Evolutionary conservation across 2,888 invertebrate species (phyloP).

Genomic region (Steinernema carpocapsae): DNA sequence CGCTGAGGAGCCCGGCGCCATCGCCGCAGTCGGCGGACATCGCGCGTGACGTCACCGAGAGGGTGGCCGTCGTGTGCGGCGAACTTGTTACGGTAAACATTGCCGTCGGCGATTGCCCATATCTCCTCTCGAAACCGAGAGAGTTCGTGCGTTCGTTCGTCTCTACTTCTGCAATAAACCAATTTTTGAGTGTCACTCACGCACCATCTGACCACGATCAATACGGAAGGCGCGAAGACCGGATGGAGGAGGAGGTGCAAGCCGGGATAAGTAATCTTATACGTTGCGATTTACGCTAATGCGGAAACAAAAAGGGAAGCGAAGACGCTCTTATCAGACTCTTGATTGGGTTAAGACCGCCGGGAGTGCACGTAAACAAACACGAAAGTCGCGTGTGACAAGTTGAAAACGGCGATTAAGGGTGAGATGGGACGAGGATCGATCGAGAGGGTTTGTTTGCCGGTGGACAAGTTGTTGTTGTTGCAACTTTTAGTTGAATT

Average conservation of each 20-base stretch:
- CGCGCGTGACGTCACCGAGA: conserved; percentile 35
- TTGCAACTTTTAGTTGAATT: too few species aligned
- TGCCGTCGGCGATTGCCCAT: conserved; percentile 34
- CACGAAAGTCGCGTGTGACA: too few species aligned
- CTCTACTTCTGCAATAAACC: conserved; percentile 33
- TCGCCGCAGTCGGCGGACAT: conserved; percentile 35
- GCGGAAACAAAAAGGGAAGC: background rate
- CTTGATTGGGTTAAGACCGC: too few species aligned
- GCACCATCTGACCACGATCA: background rate
- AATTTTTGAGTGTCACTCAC: conserved; percentile 35
- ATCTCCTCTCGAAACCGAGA: background rate
- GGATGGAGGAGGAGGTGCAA: conserved; percentile 4
- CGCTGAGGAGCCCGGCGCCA: conserved; percentile 12
- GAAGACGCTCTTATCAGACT: background rate
- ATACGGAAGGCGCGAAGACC: conserved; percentile 21
- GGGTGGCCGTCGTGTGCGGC: conserved; percentile 31
- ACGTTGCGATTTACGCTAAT: background rate
- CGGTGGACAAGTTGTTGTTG: too few species aligned
- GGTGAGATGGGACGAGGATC: too few species aligned
- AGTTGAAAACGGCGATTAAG: too few species aligned
- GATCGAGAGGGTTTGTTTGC: too few species aligned
- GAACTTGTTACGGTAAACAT: conserved; percentile 35
- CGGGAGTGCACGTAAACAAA: too few species aligned
- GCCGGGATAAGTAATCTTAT: background rate
- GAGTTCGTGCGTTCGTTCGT: background rate